phyloP scores from a whole-genome alignment of 2,888 invertebrate genomes.

The Latheticus oryzae region DNA sequence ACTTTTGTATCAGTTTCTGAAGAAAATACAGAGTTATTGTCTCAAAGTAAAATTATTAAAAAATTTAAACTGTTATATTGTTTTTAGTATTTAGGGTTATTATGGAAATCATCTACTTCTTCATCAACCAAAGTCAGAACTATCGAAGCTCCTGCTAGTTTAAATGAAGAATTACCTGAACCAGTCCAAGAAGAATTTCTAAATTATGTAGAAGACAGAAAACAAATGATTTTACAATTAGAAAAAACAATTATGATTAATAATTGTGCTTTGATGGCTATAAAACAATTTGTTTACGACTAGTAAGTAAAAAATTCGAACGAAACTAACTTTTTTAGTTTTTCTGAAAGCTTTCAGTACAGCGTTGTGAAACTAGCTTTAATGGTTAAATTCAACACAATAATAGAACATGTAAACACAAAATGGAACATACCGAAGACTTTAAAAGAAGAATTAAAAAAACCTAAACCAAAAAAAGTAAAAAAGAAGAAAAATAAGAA shows the following conservation, averaged over 20 bases:
- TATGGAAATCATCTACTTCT: conserved; percentile 16
- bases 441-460: conserved; percentile 56
- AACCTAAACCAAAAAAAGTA: conserved; percentile 50
- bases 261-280: conserved; percentile 58
- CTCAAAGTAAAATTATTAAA: too few relatives aligned
- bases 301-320: conserved; percentile 55
- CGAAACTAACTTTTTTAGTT: conserved; percentile 57
- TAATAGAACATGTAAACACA: conserved; percentile 59
- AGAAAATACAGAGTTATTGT: too few relatives aligned
- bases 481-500: conserved; percentile 53
- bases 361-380: conserved; percentile 57
- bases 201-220: conserved; percentile 43
- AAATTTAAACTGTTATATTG: not conserved
- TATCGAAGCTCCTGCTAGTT: not conserved
- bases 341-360: conserved; percentile 62
- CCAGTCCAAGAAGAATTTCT: too few relatives aligned
- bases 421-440: conserved; percentile 61
- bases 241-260: conserved; percentile 55
- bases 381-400: conserved; percentile 55
- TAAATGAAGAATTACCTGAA: conserved; percentile 41
- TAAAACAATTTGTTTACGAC: conserved; percentile 62
- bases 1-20: not conserved
- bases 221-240: conserved; percentile 44
- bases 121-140: not conserved
- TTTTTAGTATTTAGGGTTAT: conserved; percentile 1